phyloP scores from a whole-genome alignment of 2,113 vertebrate species.

The Monarcha castaneiventris region DNA sequence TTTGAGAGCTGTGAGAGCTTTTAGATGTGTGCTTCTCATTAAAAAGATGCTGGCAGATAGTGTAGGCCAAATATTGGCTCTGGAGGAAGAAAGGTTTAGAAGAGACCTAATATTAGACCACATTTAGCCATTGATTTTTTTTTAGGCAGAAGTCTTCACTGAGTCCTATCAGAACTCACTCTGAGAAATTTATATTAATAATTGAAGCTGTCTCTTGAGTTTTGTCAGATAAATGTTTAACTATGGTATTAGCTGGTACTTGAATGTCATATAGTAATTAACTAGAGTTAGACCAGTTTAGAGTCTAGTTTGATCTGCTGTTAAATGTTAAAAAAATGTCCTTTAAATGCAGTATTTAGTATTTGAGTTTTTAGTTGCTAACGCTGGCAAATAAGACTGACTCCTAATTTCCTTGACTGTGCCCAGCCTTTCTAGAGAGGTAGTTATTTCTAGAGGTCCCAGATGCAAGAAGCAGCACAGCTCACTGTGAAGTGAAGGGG shows the following conservation, averaged over 20 bases:
- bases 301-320: neutral
- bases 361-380: neutral
- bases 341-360: neutral
- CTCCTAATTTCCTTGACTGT: neutral
- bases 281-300: neutral
- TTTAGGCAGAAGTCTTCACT: neutral
- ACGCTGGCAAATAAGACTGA: neutral
- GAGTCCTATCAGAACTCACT: neutral
- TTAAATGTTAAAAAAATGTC: neutral
- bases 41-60: conserved; percentile 56
- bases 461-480: neutral
- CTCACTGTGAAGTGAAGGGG: neutral
- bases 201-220: neutral
- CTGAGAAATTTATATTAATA: neutral
- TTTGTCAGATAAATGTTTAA: neutral
- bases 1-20: conserved; percentile 62
- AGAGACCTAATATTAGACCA: conserved; percentile 5
- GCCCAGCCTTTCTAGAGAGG: neutral
- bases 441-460: neutral
- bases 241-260: neutral
- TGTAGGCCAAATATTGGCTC: conserved; percentile 32
- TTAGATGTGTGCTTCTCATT: conserved; percentile 67
- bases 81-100: conserved; percentile 10
- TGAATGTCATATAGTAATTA: neutral
- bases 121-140: neutral